A percentile compares a stretch with the other conserved stretches of the same genome.
Conservation (phyloP, 2,888 invertebrate genomes). For the Neoscelio sp. region DNA sequence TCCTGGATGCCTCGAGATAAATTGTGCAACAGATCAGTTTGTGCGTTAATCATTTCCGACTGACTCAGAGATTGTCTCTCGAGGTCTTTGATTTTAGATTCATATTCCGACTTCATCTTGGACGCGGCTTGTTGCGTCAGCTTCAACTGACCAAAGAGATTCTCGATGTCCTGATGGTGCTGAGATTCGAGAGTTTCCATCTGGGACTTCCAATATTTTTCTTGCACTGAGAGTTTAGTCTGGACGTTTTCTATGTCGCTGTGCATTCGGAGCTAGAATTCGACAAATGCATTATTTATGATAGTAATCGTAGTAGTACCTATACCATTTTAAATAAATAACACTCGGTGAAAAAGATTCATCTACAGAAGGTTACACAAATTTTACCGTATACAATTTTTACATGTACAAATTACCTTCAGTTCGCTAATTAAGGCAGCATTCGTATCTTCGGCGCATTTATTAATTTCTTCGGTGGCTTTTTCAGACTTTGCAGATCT, state of each 20-base stretch:
- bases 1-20: conserved; percentile 64
- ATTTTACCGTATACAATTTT: too few relatives aligned
- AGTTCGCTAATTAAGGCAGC: conserved; percentile 78
- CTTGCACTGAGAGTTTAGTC: conserved; percentile 74
- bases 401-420: conserved; percentile 69
- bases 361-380: too few relatives aligned
- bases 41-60: conserved; percentile 73
- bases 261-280: conserved; percentile 57
- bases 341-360: too few relatives aligned
- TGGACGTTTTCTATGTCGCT: conserved; percentile 76
- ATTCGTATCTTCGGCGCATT: conserved; percentile 53
- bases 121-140: conserved; percentile 74
- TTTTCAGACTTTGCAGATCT: conserved; percentile 24
- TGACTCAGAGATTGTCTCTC: conserved; percentile 75
- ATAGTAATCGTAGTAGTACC: too few relatives aligned
- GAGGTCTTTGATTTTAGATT: conserved; percentile 76
- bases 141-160: conserved; percentile 76
- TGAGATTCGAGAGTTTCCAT: conserved; percentile 78
- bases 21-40: conserved; percentile 74
- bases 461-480: conserved; percentile 73
- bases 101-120: conserved; percentile 76
- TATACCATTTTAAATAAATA: too few relatives aligned
- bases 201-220: conserved; percentile 79
- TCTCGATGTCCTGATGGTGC: conserved; percentile 78
- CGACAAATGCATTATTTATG: neutral